These are phyloP conservation scores for Acestrorhynchus altus DNA, from an alignment of 2,797 vertebrate species.

Conservation along the genomic window DNA sequence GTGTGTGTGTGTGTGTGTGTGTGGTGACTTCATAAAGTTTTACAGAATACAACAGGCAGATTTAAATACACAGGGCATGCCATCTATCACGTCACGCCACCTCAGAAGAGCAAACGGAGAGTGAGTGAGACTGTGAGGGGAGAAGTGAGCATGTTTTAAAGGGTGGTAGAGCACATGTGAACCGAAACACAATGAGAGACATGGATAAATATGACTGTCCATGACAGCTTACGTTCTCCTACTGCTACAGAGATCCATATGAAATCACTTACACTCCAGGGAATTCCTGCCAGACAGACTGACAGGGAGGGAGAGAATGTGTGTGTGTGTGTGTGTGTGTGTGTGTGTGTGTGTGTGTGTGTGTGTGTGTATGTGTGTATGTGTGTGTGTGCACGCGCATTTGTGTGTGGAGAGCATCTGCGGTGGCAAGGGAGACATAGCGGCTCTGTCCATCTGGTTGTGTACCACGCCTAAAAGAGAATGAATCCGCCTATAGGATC, in stretches of 20 bases:
- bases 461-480: slow-evolving; percentile 40
- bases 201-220: slow-evolving; percentile 5
- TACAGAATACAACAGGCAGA: neutral
- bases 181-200: neutral
- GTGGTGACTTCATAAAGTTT: too few relatives aligned
- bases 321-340: neutral
- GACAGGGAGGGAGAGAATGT: slow-evolving; percentile 33
- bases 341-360: slow-evolving; percentile 40
- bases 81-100: neutral
- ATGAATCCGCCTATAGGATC: slow-evolving; percentile 37
- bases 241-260: neutral
- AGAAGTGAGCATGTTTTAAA: slow-evolving; percentile 5
- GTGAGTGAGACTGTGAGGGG: slow-evolving; percentile 6
- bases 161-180: neutral
- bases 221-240: neutral
- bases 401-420: slow-evolving; percentile 19
- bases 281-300: slow-evolving; percentile 2
- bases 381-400: slow-evolving; percentile 31
- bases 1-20: too few relatives aligned
- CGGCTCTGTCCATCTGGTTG: slow-evolving; percentile 50
- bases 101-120: slow-evolving; percentile 20
- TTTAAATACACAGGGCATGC: neutral
- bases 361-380: slow-evolving; percentile 14
- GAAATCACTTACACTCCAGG: slow-evolving; percentile 3
- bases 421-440: slow-evolving; percentile 15